Base-by-base conservation (phyloP, 2,797 vertebrate genomes). In the Momotus momota region DNA sequence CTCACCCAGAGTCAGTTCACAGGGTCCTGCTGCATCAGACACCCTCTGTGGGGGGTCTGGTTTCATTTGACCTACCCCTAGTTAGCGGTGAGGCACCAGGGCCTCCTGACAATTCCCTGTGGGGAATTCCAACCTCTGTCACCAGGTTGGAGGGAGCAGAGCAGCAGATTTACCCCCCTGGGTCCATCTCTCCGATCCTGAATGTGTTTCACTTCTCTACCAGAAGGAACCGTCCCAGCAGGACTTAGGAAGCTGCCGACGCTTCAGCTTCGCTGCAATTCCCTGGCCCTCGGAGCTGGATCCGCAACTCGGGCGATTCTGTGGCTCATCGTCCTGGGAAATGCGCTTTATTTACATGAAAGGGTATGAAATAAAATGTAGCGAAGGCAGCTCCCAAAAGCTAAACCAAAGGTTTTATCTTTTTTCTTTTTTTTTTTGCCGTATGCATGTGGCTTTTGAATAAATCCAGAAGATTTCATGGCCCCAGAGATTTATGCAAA, bases 161-260 rank as follows among this genome's bases (percentile, higher is more conserved):
- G 75, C 45, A 55, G 75, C 61, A 74, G 72, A 6, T 41, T 75
- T 7, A 41, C 2, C 12, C 67, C 26, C 8, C 1, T 3, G 12
- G 11, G 18, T 17, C 5, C 3, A 8, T 70, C 43, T 75, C 22
- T 62, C 57, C 31, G 41, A 81, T 54, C 65, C 77, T 75, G n/a
- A 86, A 66, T 35, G 61, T 22, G 31, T 19, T 95, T 96, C 74
- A 19, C 71, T 90, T 77, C 88, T 71, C 92, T 48, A 22, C 74
- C 83, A 96, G 95, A 54, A 88, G 85, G 86, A 43, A 41, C 73
- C 94, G 92, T 19, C 91, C 80, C 78, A 49, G 73, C 78, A 87
- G 94, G 86, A 82, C 83, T 54, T 95, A 94, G 86, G 81, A 89
- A 75, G 90, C 94, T 1, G n/a, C 2, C 3, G 89, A 79, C 15